Evolutionary conservation across 2,888 invertebrate species (phyloP).

Genomic region (Punctoribates punctum): DNA sequence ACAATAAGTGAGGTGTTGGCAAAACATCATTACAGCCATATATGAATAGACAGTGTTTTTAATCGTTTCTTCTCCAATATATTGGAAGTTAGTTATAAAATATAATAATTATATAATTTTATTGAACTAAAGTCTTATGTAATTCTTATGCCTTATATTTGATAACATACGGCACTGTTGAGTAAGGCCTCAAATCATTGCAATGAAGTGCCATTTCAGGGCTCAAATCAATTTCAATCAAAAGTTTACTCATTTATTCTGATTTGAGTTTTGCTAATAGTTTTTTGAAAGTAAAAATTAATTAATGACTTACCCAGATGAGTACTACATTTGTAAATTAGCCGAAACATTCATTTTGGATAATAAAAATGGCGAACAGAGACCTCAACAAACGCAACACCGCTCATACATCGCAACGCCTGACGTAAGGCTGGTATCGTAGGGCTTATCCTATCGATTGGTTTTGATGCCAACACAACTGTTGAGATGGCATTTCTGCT

Average conservation of each 20-base stretch:
- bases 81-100: too few relatives aligned
- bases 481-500: background rate
- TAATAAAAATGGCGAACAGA: background rate
- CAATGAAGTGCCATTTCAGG: constrained; percentile 13
- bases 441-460: background rate
- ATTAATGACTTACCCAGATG: background rate
- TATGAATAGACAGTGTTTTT: too few relatives aligned
- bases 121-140: too few relatives aligned
- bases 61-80: too few relatives aligned
- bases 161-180: background rate
- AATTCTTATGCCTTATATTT: too few relatives aligned
- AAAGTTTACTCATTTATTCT: background rate
- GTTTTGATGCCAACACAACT: background rate
- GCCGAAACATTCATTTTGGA: background rate
- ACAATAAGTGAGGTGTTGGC: background rate
- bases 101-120: too few relatives aligned
- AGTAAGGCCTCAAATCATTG: background rate
- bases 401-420: background rate
- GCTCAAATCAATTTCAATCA: background rate
- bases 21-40: too few relatives aligned
- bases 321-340: background rate
- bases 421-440: background rate
- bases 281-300: background rate
- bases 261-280: too few relatives aligned
- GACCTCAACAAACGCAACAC: background rate